phyloP scores from a whole-genome alignment of 2,113 vertebrate genomes.

The Platysteira castanea region DNA sequence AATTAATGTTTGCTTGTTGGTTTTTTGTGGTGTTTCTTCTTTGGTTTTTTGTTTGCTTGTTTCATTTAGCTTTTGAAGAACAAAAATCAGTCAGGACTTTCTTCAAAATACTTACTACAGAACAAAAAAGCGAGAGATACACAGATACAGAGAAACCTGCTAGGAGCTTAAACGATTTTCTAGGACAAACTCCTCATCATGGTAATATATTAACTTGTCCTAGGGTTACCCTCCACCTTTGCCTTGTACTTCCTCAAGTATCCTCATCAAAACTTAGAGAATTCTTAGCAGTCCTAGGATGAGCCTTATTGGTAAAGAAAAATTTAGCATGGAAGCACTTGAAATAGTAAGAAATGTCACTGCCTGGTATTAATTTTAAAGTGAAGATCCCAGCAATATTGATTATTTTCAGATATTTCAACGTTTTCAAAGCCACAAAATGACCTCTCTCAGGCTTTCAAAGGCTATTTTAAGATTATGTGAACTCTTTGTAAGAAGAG shows the following conservation, averaged over 20 bases:
- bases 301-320: not conserved
- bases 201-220: not conserved
- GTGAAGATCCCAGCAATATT: not conserved
- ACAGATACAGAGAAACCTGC: not conserved
- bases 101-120: not conserved
- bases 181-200: not conserved
- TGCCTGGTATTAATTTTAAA: not conserved
- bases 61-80: not conserved
- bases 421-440: constrained; percentile 14
- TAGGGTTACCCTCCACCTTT: not conserved
- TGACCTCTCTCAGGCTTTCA: not conserved
- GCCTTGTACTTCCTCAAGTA: not conserved
- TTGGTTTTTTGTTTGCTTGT: not conserved
- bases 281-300: not conserved
- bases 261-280: not conserved
- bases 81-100: not conserved
- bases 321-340: not conserved
- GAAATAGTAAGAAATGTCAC: not conserved
- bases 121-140: not conserved
- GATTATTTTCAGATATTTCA: not conserved
- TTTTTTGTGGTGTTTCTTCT: not conserved
- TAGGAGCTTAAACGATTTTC: not conserved
- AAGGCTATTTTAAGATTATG: constrained; percentile 16
- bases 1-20: not conserved
- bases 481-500: constrained; percentile 1